Evolutionary conservation across 2,797 vertebrate genomes (phyloP), one percentile per base, ranked within the genome.

Genomic region (Masticophis lateralis): DNA sequence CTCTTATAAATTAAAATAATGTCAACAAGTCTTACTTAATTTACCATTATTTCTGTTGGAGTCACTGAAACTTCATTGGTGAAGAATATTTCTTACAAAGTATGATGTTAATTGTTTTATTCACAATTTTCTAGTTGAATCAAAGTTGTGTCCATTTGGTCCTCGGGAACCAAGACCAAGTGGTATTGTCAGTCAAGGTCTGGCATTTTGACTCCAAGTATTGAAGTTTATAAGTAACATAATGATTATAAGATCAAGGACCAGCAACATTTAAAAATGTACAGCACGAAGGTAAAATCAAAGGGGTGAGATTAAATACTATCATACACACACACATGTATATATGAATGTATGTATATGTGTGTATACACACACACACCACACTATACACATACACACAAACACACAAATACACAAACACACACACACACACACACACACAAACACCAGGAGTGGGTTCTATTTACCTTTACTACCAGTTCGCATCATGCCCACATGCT

Each of bases 61-160:
- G 11, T 91, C 0, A 0, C 86, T 53, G 74, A 53, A 61, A 2
- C 9, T 43, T 79, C 0, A 57, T 1, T 12, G 18, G 6, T 57
- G 56, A 32, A 28, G 27, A 87, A 53, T 14, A 90, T 74, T 55
- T 37, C 53, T 22, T 61, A 43, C 10, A 2, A 56, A 79, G n/a
- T 56, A 37, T 20, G 63, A n/a, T 22, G 28, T 90, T 74, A 28
- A 63, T 13, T 60, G 14, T 79, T 79, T 61, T 61, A 43, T 32
- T 47, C 20, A 43, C 56, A 60, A 28, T 79, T 74, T 32, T 90
- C 66, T 56, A 79, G 37, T 27, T 56, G 11, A 13, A 57, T 18
- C 66, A 22, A 12, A 55, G 47, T 37, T 56, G 5, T 90, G 32
- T 32, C 32, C 51, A 69, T 13, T 74, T 22, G 20, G 53, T 11